Base-by-base conservation (phyloP, 2,888 invertebrate species). In the Hyppa rectilinea region DNA sequence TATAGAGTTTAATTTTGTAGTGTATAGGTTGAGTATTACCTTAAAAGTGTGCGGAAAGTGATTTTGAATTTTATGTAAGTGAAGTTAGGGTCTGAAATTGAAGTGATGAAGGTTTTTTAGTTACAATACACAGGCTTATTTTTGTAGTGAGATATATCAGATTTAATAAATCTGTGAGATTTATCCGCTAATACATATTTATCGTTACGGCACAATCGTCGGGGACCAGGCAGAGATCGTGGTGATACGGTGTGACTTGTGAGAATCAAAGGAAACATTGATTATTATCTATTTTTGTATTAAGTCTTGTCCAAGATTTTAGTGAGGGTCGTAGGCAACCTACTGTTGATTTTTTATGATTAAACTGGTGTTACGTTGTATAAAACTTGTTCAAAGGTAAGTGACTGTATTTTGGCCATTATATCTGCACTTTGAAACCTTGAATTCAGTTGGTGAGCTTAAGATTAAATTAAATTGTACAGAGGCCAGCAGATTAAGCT, bases 171-270 rank as follows among this genome's bases (percentile, higher is more conserved):
- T 77, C 75, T 80, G 78, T 71, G 77, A 80, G 83, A 80, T 85
- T 81, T 72, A 78, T 75, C 55, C 67, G 66, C 70, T 83, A 82
- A 78, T 78, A 80, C 78, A 82, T 78, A 71, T 81, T 80, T 78
- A 80, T 82, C 82, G 49, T 78, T 65, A 68, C 68, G 62, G 55
- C 68, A 68, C 82, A 82, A 80, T 80, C 82, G 82, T 82, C 60
- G 61, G 82, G 78, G 73, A 69, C 68, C 52, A 60, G 79, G 78
- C 79, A 82, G 80, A 65, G 78, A 79, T 82, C 7, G 53, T 14
- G 1, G 47, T 10, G 78, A 79, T 79, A 79, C 29, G 56, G 31
- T 59, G 70, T 50, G 70, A 49, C 31, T 75, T 63, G 66, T 83
- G 82, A 70, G 82, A 83, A 79, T 68, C 26, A 67, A 64, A 70